Conservation (phyloP, 92 coral and sea anemone species). For the Hydrozoanthus gracilis region DNA sequence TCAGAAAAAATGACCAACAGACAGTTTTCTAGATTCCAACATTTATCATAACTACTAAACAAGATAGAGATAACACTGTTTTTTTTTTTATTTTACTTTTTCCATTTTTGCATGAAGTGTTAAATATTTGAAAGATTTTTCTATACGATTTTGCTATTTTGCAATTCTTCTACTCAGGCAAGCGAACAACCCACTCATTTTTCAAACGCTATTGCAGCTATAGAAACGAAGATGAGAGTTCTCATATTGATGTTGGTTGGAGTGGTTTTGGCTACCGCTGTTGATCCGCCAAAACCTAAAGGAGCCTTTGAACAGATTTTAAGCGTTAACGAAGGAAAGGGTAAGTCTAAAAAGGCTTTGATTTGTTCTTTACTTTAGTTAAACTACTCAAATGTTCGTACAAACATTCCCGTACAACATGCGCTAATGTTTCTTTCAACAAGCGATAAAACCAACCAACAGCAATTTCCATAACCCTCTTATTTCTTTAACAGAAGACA, state of each 20-base stretch:
- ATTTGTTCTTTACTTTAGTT: neutral
- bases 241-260: constrained; percentile 12
- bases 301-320: constrained; percentile 69
- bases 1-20: too few species aligned
- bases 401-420: neutral
- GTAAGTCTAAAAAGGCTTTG: constrained; percentile 1
- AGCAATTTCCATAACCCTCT: neutral
- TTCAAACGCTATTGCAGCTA: neutral
- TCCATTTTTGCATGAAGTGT: too few species aligned
- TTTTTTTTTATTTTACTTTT: too few species aligned
- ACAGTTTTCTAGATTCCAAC: too few species aligned
- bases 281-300: neutral
- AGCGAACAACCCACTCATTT: too few species aligned
- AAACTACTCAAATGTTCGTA: too few species aligned
- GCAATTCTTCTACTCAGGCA: too few species aligned
- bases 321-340: constrained; percentile 45
- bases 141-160: too few species aligned
- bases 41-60: too few species aligned
- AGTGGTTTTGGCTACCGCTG: constrained; percentile 3
- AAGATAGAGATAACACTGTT: too few species aligned
- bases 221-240: neutral
- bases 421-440: neutral
- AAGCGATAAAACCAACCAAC: neutral
- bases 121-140: too few species aligned
- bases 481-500: neutral